Conservation (phyloP, 2,888 invertebrate species). For the Sinohyriopsis cumingii region DNA sequence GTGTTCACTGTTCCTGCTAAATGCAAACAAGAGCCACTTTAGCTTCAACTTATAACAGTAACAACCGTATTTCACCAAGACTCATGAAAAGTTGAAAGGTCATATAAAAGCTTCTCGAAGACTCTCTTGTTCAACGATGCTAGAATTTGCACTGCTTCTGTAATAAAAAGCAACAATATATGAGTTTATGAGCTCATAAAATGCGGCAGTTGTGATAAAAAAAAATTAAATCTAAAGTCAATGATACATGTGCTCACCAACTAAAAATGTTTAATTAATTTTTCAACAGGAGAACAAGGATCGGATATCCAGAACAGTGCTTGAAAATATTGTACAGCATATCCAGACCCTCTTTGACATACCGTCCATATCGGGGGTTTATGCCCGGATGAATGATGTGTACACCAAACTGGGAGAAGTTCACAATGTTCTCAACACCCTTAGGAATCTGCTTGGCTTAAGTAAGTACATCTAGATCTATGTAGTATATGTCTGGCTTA, state of each 20-base stretch:
- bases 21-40: too few species aligned
- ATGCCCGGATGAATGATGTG: conserved; percentile 69
- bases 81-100: too few species aligned
- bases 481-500: conserved; percentile 50
- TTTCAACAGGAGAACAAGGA: conserved; percentile 49
- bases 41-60: too few species aligned
- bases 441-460: conserved; percentile 63
- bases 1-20: too few species aligned
- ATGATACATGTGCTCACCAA: neutral
- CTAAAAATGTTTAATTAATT: neutral
- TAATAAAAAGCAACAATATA: too few species aligned
- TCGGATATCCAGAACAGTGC: conserved; percentile 50
- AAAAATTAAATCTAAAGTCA: too few species aligned
- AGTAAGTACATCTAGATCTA: conserved; percentile 38
- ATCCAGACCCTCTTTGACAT: conserved; percentile 70
- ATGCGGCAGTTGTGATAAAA: too few species aligned
- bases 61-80: too few species aligned
- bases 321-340: conserved; percentile 66
- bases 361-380: conserved; percentile 62
- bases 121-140: too few species aligned
- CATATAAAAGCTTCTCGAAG: too few species aligned
- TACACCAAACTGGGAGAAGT: conserved; percentile 67
- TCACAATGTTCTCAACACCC: conserved; percentile 64
- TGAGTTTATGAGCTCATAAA: too few species aligned
- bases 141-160: too few species aligned